These are phyloP conservation scores for Ptychodera flava DNA, from an alignment of 35 echinoderm and acorn worm species.

Conservation along the genomic window DNA sequence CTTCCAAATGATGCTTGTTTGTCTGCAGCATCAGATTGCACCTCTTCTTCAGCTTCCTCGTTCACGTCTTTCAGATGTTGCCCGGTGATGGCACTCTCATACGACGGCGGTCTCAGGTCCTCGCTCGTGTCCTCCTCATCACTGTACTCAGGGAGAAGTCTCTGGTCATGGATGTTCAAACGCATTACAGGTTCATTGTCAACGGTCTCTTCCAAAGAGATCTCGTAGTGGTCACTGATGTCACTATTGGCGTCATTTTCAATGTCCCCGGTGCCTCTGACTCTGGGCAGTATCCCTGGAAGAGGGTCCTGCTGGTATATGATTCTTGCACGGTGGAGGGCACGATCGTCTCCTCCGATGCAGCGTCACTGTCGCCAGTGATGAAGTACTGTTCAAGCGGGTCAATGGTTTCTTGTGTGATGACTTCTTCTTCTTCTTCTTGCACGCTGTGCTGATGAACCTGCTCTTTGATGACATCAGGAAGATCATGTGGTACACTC, in stretches of 20 bases:
- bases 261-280: not conserved
- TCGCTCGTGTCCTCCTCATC: not conserved
- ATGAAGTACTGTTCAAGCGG: too few relatives aligned
- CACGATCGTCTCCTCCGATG: not conserved
- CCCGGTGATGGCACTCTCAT: not conserved
- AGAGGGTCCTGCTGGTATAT: not conserved
- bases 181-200: not conserved
- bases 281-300: not conserved
- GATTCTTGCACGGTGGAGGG: not conserved
- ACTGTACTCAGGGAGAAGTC: not conserved
- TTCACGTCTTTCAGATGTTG: not conserved
- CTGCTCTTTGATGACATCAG: too few relatives aligned
- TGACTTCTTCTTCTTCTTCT: too few relatives aligned
- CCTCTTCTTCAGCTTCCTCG: too few relatives aligned
- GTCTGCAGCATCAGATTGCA: not conserved
- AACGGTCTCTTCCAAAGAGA: not conserved
- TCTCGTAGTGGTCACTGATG: not conserved
- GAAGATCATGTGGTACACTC: too few relatives aligned
- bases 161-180: not conserved
- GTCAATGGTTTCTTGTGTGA: too few relatives aligned
- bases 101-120: not conserved
- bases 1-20: not conserved
- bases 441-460: too few relatives aligned
- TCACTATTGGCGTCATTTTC: not conserved
- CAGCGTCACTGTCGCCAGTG: too few relatives aligned